Conservation (phyloP, 1,140 invertebrate species). For the Macrobrachium rosenbergii region DNA sequence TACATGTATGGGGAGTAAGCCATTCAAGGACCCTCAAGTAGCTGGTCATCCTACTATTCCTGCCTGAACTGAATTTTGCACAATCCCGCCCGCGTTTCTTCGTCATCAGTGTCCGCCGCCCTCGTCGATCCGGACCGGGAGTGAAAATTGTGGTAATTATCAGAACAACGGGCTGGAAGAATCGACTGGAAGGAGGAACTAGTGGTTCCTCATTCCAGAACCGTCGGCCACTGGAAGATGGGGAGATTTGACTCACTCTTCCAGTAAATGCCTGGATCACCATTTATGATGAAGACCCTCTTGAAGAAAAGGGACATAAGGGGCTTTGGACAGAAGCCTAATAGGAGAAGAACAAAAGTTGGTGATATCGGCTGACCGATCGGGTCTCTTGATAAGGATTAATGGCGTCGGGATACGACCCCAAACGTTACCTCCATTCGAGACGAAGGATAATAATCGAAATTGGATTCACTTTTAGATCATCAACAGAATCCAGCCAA, state of each 20-base stretch:
- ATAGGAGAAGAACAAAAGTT: constrained; percentile 30
- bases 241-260: constrained; percentile 35
- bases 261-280: constrained; percentile 28
- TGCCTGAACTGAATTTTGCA: no score
- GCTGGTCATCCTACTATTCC: no score
- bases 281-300: constrained; percentile 33
- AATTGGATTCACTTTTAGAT: no score
- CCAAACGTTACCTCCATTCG: no score
- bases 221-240: constrained; percentile 20
- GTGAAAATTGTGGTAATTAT: constrained; percentile 37
- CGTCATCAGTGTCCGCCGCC: no score
- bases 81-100: no score
- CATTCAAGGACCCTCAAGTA: no score
- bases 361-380: constrained; percentile 27
- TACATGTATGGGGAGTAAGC: no score
- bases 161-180: constrained; percentile 28
- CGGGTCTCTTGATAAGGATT: constrained; percentile 22
- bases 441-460: no score
- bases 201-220: constrained; percentile 31
- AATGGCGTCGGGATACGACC: constrained; percentile 33
- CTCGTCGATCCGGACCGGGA: not conserved
- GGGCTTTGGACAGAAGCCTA: not conserved
- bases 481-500: no score
- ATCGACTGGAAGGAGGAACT: constrained; percentile 13
- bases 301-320: constrained; percentile 15